These are phyloP conservation scores for Gadus macrocephalus DNA, from an alignment of 2,113 vertebrate species.

Conservation along the genomic window DNA sequence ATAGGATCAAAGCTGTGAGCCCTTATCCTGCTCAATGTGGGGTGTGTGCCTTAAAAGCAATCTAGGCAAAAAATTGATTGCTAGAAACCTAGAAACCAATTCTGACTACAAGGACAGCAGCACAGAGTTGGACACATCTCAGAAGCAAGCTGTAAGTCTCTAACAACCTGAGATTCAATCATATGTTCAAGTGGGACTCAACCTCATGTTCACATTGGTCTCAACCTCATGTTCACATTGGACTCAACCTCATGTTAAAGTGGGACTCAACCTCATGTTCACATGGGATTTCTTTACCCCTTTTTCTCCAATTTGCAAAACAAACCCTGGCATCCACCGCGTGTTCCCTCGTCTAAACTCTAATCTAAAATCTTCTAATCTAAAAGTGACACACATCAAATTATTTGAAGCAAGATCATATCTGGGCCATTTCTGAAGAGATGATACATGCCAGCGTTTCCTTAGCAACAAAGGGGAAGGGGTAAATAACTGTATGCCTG, in stretches of 20 bases:
- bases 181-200: slow-evolving; percentile 24
- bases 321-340: slow-evolving; percentile 44
- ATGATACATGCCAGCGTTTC: slow-evolving; percentile 8
- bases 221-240: too few species aligned
- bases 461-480: not conserved
- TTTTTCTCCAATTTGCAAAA: slow-evolving; percentile 45
- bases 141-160: slow-evolving; percentile 11
- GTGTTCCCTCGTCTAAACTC: slow-evolving; percentile 10
- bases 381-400: slow-evolving; percentile 58
- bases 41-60: slow-evolving; percentile 4
- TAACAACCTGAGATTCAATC: slow-evolving; percentile 4
- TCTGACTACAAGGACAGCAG: too few species aligned
- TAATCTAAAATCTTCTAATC: slow-evolving; percentile 63
- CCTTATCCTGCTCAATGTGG: slow-evolving; percentile 34
- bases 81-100: too few species aligned
- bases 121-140: too few species aligned
- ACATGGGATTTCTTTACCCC: slow-evolving; percentile 6
- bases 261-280: slow-evolving; percentile 27
- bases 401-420: slow-evolving; percentile 51
- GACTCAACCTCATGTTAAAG: slow-evolving; percentile 18
- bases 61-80: not conserved
- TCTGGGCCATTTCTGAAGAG: slow-evolving; percentile 52
- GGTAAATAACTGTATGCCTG: not conserved
- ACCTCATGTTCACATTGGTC: slow-evolving; percentile 40
- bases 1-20: slow-evolving; percentile 48